Evolutionary conservation across 2,113 vertebrate genomes (phyloP), one percentile per base, ranked within the genome.

Genomic region (Oenanthe melanoleuca): DNA sequence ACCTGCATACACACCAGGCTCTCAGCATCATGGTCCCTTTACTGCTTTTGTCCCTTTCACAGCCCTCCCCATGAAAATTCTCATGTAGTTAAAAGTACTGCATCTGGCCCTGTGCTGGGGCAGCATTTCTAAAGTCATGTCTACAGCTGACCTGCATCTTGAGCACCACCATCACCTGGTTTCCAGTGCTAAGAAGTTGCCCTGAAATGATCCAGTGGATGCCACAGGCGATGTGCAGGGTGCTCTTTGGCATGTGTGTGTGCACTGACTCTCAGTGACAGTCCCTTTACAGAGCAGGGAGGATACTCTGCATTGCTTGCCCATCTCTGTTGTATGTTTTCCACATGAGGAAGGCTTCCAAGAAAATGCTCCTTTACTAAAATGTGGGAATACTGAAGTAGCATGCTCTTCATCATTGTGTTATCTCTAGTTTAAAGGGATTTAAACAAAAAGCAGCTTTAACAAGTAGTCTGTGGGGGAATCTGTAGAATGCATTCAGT

Each of bases 371-470:
- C 44, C 66, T 82, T 88, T 82, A 64, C 74, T 94, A 55, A 92
- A 66, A 72, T 85, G 50, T 93, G 87, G 89, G 61, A 92, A 83
- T 92, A 61, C 56, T 80, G 82, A 93, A 94, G 44, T 80, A 81
- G 94, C 80, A 83, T 92, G 93, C 89, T 96, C 29, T 88, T 95
- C 83, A 81, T 90, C 45, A 2, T 94, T 57, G 69, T 94, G 72
- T 93, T 80, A 67, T 93, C 93, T 95, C 86, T 89, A 53, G 64
- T 89, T 86, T 94, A 81, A 93, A 94, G 87, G 83, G 77, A 91
- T 89, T 86, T 6, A 3, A 72, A 88, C 44, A 81, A 81, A 84
- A 94, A 92, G 33, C 94, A 95, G 95, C 92, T 96, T 97, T 97
- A 97, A 93, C n/a, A 61, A 61, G 75, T 91, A 96, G 83, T 84